Conservation (phyloP, 2,797 vertebrate species). For the Molossus molossus region DNA sequence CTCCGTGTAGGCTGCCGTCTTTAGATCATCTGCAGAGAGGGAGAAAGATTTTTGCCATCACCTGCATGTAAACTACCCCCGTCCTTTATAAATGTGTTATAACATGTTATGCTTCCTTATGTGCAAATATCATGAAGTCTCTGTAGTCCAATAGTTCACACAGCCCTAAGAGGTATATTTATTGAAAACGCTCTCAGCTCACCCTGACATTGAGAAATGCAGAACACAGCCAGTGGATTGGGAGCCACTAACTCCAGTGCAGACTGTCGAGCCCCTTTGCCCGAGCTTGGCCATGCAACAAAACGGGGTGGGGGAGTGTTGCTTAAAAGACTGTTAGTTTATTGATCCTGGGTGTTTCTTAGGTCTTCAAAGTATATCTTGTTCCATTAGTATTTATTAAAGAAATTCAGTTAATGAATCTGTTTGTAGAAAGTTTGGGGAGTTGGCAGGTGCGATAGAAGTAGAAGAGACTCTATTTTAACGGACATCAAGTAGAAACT, state of each 20-base stretch:
- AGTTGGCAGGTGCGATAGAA: constrained; percentile 80
- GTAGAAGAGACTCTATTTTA: constrained; percentile 72
- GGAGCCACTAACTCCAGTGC: neutral
- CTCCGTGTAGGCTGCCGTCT: neutral
- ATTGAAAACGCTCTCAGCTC: neutral
- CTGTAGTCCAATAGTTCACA: neutral
- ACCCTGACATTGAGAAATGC: neutral
- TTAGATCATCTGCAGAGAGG: neutral
- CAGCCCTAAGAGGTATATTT: neutral
- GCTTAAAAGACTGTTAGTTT: constrained; percentile 31
- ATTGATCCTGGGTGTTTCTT: constrained; percentile 41
- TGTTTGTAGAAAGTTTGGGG: constrained; percentile 76
- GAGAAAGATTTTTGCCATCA: constrained; percentile 39
- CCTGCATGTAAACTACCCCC: neutral
- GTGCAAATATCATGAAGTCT: neutral
- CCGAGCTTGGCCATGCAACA: neutral
- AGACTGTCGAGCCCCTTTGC: neutral
- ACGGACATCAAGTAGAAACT: constrained; percentile 79
- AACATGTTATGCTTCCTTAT: constrained; percentile 17
- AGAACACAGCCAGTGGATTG: neutral
- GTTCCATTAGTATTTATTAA: constrained; percentile 73
- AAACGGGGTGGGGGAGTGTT: neutral
- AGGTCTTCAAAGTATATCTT: constrained; percentile 67
- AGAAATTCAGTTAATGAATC: constrained; percentile 78
- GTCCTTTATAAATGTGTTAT: constrained; percentile 5